These are phyloP conservation scores for Caretta caretta DNA, from an alignment of 2,113 vertebrate species.

Conservation along the genomic window DNA sequence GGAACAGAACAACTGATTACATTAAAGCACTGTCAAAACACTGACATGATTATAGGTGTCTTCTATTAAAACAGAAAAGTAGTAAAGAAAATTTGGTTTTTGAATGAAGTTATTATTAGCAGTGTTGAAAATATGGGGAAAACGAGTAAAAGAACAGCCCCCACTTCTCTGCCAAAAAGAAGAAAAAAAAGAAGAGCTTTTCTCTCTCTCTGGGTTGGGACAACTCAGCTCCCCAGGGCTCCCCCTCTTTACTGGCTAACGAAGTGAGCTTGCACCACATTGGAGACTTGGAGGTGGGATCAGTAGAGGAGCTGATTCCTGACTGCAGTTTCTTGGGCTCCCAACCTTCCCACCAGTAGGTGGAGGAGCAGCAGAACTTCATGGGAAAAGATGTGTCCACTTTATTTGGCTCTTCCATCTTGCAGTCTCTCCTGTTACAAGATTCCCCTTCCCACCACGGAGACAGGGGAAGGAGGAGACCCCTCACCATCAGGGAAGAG, in stretches of 20 bases:
- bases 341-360: rapidly evolving
- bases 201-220: background rate
- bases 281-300: background rate
- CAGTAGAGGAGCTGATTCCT: background rate
- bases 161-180: background rate
- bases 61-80: slow-evolving; percentile 10
- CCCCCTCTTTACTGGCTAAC: background rate
- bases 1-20: slow-evolving; percentile 28
- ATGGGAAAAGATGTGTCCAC: rapidly evolving
- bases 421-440: background rate
- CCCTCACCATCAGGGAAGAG: background rate
- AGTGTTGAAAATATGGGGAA: background rate
- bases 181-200: background rate
- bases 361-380: background rate
- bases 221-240: background rate
- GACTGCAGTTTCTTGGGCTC: background rate
- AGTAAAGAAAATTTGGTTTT: slow-evolving; percentile 17
- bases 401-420: rapidly evolving
- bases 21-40: slow-evolving; percentile 24
- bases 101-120: background rate
- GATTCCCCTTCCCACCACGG: background rate
- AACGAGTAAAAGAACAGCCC: background rate
- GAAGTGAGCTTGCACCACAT: background rate
- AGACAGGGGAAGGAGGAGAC: background rate
- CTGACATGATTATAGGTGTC: background rate